phyloP scores from a whole-genome alignment of 2,797 vertebrate genomes.

The Acropternis orthonyx region DNA sequence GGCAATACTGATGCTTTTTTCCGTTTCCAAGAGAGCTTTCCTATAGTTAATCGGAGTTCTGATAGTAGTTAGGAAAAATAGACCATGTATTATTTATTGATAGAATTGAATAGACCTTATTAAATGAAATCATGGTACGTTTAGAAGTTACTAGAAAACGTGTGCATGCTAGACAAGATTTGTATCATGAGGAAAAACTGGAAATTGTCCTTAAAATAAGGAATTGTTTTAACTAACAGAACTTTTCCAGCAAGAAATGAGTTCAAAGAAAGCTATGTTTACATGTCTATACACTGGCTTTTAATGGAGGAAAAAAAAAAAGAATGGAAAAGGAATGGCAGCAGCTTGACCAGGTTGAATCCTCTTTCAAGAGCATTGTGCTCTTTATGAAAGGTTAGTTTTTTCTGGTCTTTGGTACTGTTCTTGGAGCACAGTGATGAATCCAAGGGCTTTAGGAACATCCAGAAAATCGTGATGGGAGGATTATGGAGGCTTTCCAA shows the following conservation, averaged over 20 bases:
- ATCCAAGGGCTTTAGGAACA: not conserved
- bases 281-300: not conserved
- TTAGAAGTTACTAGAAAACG: not conserved
- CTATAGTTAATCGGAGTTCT: not conserved
- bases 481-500: not conserved
- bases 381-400: not conserved
- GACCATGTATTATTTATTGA: not conserved
- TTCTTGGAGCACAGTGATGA: not conserved
- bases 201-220: not conserved
- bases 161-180: not conserved
- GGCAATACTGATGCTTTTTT: not conserved
- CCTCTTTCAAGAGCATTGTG: not conserved
- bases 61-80: not conserved
- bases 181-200: not conserved
- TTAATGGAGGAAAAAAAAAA: not conserved
- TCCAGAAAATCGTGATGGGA: not conserved
- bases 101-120: not conserved
- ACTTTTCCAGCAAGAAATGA: not conserved
- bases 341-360: not conserved
- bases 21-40: not conserved
- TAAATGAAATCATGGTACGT: fast-evolving
- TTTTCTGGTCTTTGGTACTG: not conserved
- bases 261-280: not conserved
- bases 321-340: not conserved
- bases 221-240: not conserved